Evolutionary conservation across 2,888 invertebrate genomes (phyloP), one percentile per base, ranked within the genome.

Genomic region (Pollenia griseotomentosa): DNA sequence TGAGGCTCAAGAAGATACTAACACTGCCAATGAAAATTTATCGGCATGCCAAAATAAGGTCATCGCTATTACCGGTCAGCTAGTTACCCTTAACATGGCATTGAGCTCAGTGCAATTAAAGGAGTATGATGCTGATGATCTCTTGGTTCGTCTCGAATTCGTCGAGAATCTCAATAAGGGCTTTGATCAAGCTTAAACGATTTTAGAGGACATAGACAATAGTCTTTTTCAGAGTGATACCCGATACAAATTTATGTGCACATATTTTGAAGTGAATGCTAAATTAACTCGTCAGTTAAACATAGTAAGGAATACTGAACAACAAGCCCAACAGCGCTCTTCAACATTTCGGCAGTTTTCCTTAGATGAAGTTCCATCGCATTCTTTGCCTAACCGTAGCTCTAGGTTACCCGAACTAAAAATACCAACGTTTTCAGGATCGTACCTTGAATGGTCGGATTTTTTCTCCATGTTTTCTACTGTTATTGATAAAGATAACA

Each of bases 131-230:
- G 2, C 71, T 8, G 44, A 44, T 14, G 63, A 75, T 40, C 40
- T 75, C 42, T 42, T 16, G 9, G 75, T 75, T 16, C 63, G 75
- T 75, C 75, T 75, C 12, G 75, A 75, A 63, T 75, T 63, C 51
- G 63, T 57, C 42, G 53, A 75, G 51, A 75, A 12, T 10, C 53
- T 75, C 12, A 74, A 61, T 59, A 48, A 33, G 11, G 16, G 7
- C 16, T 74, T 74, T 19, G 74, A 74, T 65, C 19, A 48, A 48
- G 63, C 63, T 9, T 63, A 75, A 19, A 23, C 57, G 12, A 44
- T 8, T 16, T 42, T 44, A 23, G 71, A 71, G 14, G 57, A 57
- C 19, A 42, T 63, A n/a, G 63, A 75, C 51, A 65, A 11, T 19
- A 75, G 75, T 9, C 3, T 42, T 19, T 19, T 75, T 10, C 19